Evolutionary conservation across 2,113 vertebrate species (phyloP).

Genomic region (Lipophrys pholis): DNA sequence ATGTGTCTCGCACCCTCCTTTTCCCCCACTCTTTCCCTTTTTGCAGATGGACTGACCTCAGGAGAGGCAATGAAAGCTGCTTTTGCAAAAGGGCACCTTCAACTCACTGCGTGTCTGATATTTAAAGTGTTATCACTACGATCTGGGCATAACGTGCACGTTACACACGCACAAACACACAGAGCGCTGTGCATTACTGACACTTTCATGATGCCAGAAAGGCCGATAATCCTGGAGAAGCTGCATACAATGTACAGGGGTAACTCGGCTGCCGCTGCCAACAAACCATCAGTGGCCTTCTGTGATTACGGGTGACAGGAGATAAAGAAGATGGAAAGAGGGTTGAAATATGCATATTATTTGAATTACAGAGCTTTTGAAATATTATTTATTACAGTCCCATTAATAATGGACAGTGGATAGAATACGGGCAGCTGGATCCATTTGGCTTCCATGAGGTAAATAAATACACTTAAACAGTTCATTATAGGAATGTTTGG

Average conservation of each 20-base stretch:
- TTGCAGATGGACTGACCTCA: conserved; percentile 26
- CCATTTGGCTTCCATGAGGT: conserved; percentile 15
- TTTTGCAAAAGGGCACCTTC: conserved; percentile 57
- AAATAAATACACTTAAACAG: not conserved
- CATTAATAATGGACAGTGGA: conserved; percentile 32
- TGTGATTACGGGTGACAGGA: conserved; percentile 46
- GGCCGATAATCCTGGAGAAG: conserved; percentile 54
- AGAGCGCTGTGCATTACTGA: conserved; percentile 17
- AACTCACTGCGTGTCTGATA: conserved; percentile 51
- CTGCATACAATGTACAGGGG: conserved; percentile 51
- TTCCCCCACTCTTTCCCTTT: not conserved
- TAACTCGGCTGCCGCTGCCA: conserved; percentile 40
- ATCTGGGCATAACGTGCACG: conserved; percentile 36
- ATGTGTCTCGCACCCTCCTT: conserved; percentile 7
- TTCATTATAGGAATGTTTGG: not conserved
- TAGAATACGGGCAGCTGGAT: not conserved
- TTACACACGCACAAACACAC: conserved; percentile 22
- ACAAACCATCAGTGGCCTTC: conserved; percentile 51
- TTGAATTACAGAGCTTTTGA: conserved; percentile 31
- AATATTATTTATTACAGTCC: conserved; percentile 36
- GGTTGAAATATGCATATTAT: conserved; percentile 46
- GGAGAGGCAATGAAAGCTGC: conserved; percentile 25
- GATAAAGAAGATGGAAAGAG: conserved; percentile 21
- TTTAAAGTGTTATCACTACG: conserved; percentile 50
- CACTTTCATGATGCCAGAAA: conserved; percentile 48